Evolutionary conservation across 2,113 vertebrate species (phyloP).

Genomic region (Odontesthes bonariensis): DNA sequence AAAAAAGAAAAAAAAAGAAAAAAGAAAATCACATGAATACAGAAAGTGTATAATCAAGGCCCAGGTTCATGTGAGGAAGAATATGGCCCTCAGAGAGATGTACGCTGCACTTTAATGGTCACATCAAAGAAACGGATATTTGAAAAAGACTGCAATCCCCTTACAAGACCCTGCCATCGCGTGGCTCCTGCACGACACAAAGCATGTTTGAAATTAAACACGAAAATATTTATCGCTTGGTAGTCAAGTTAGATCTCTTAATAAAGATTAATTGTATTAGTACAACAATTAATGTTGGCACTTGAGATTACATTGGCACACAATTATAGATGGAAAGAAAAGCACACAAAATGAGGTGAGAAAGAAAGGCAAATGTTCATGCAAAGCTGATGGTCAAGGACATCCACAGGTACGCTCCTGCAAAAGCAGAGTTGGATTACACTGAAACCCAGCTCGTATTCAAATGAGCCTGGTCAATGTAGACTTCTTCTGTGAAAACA

Average conservation of each 20-base stretch:
- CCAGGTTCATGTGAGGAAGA: constrained; percentile 30
- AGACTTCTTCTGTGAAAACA: constrained; percentile 54
- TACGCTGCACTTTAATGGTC: constrained; percentile 37
- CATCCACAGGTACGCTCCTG: constrained; percentile 27
- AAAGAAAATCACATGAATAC: constrained; percentile 2
- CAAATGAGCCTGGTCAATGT: constrained; percentile 60
- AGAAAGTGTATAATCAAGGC: constrained; percentile 15
- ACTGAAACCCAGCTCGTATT: constrained; percentile 49
- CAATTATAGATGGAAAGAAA: constrained; percentile 20
- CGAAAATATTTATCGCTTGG: constrained; percentile 42
- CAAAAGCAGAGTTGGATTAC: constrained; percentile 48
- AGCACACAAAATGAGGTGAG: constrained; percentile 31
- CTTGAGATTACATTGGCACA: constrained; percentile 52
- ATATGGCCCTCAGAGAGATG: constrained; percentile 29
- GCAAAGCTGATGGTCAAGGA: constrained; percentile 75
- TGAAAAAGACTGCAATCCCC: constrained; percentile 33
- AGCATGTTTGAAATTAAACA: constrained; percentile 44
- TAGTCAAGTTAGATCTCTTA: constrained; percentile 34
- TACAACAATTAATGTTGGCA: constrained; percentile 48
- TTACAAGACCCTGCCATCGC: constrained; percentile 48
- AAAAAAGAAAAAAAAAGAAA: not conserved
- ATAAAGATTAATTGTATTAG: constrained; percentile 52
- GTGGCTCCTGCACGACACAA: constrained; percentile 45
- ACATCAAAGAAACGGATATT: constrained; percentile 13
- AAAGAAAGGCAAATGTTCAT: constrained; percentile 44